Evolutionary conservation across 2,797 vertebrate species (phyloP), one percentile per base, ranked within the genome.

Genomic region (Enteromius unitaeniatus): DNA sequence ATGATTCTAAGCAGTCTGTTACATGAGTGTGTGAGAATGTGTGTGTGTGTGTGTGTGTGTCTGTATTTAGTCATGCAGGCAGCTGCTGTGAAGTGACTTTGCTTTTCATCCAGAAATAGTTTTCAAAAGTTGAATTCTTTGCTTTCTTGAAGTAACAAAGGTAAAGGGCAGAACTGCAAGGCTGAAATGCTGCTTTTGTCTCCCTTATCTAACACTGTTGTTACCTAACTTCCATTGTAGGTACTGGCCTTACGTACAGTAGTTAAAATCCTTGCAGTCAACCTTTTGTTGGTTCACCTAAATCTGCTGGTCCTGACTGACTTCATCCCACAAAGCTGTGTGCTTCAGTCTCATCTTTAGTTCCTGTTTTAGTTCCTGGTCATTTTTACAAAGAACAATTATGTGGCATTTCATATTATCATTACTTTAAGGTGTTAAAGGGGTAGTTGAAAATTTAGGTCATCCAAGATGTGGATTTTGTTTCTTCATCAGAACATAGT

Each of bases 161-260:
- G 21, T 42, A 79, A 79, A 21, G 53, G 69, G 79, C 47, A 37
- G 37, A 31, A 51, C 31, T 53, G 79, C 49, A 68, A 80, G 69
- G 47, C 53, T 42, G 45, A 37, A 81, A 53, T 19, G 58, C 80
- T 82, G 51, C 81, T 70, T 68, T 15, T 21, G 11, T 73, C 49
- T 70, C 28, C 15, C 26, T 87, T 82, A 60, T 42, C 2, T 64
- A 85, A 82, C 62, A 67, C 55, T 21, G 19, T 73, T 78, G n/a
- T 85, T 87, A 65, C 60, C 76, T 51, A 81, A 79, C 78, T 49
- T 49, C 17, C 13, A 9, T 53, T 77, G 10, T 73, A 53, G 51
- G 58, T 72, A 79, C 23, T 74, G n/a, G 78, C 47, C 60, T 60
- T 77, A 55, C 75, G 9, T 55, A 42, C 40, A 42, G 40, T 42